Evolutionary conservation across 1,140 invertebrate species (phyloP).

Genomic region (Drosophila mojavensis): DNA sequence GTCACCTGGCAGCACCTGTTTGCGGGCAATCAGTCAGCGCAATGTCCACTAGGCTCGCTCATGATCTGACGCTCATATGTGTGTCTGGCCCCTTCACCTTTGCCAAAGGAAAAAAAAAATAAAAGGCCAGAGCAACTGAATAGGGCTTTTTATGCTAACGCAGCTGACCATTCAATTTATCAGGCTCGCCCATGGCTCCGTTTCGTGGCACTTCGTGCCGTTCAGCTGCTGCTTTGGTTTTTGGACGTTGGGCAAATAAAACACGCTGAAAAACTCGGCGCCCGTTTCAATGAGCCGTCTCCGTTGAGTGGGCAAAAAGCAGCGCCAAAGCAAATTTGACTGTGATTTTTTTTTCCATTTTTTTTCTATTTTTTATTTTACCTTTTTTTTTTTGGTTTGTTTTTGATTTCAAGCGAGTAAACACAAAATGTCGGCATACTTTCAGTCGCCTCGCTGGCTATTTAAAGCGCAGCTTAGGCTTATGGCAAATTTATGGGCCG

Average conservation of each 20-base stretch:
- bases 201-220: slow-evolving; percentile 4
- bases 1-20: no score
- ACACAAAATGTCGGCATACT: slow-evolving; percentile 58
- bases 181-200: slow-evolving; percentile 60
- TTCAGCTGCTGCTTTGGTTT: slow-evolving; percentile 34
- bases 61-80: slow-evolving; percentile 26
- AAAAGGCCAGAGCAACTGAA: slow-evolving; percentile 22
- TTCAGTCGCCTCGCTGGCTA: slow-evolving; percentile 27
- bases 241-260: slow-evolving; percentile 73
- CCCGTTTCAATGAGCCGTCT: slow-evolving; percentile 44
- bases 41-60: no score
- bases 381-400: slow-evolving; percentile 25
- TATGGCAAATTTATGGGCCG: slow-evolving; percentile 47
- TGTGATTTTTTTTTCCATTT: slow-evolving; percentile 33
- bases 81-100: slow-evolving; percentile 49
- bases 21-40: no score
- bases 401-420: slow-evolving; percentile 43
- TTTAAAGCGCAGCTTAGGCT: slow-evolving; percentile 45
- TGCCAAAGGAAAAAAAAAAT: slow-evolving; percentile 8
- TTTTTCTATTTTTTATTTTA: slow-evolving; percentile 38
- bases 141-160: slow-evolving; percentile 67
- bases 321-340: slow-evolving; percentile 62
- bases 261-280: slow-evolving; percentile 60
- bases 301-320: slow-evolving; percentile 6
- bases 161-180: slow-evolving; percentile 79